Base-by-base conservation (phyloP, 2,888 invertebrate genomes). In the Agrotis ipsilon region DNA sequence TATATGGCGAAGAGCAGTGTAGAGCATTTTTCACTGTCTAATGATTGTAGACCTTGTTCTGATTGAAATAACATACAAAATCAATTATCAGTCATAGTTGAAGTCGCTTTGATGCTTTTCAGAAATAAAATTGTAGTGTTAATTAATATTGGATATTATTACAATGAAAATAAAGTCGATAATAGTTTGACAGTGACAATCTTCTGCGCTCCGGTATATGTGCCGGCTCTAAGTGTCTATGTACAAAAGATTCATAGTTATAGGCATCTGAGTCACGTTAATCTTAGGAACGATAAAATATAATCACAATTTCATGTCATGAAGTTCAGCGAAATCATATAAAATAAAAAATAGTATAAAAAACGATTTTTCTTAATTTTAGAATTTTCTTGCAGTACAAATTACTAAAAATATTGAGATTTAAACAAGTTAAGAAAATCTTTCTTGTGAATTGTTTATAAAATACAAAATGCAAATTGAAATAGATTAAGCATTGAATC, bases 281-380 rank as follows among this genome's bases (percentile, higher is more conserved):
- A 55, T 65, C 70, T 75, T 83, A 87, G 86, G 87, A 82, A 84
- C 86, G 63, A 86, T 82, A 67, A 78, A 79, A 68, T 72, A 73
- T 78, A 78, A 78, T 84, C 86, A 84, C 82, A 84, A 68, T 86
- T 71, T 85, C 81, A 85, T 85, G 87, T 70, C 45, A 70, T 72
- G 63, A 64, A 78, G 83, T 66, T 81, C 72, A 68, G 68, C 55
- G 58, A 83, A 81, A 64, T 13, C 14, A 54, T 72, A 48, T 16
- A 68, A 78, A 67, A 66, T 46, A 61, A 65, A 14, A 62, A 55
- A 59, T 52, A 59, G 24, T 60, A 61, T 59, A 48, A 74, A 59
- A 68, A 51, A 21, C 32, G 24, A 14, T 21, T 52, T 45, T 54
- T 45, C 51, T 48, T 51, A 66, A 18, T 13, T 51, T 13, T 67